Evolutionary conservation across 1,140 invertebrate genomes (phyloP).

Genomic region (Neomicropteryx cornuta): DNA sequence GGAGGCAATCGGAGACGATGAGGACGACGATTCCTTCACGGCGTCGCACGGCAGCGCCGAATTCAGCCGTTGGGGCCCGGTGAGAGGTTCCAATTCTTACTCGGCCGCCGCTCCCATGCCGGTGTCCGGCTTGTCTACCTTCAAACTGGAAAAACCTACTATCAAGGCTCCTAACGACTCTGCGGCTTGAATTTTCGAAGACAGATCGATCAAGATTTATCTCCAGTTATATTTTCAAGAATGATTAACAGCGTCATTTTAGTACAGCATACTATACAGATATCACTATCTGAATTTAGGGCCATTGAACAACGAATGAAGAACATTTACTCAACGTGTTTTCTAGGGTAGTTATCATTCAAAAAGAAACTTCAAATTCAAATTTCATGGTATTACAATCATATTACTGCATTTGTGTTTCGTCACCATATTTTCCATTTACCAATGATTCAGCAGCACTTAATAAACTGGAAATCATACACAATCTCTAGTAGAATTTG

Average conservation of each 20-base stretch:
- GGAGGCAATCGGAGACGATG: conserved; percentile 20
- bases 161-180: conserved; percentile 19
- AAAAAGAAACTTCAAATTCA: no score
- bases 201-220: background rate
- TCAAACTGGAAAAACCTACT: conserved; percentile 21
- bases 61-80: conserved; percentile 27
- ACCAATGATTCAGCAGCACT: no score
- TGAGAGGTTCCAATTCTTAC: conserved; percentile 29
- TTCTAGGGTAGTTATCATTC: background rate
- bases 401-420: no score
- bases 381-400: no score
- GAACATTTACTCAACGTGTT: background rate
- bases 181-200: conserved; percentile 14
- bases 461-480: no score
- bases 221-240: background rate
- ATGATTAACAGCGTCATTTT: background rate
- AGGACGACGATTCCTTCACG: conserved; percentile 17
- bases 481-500: no score
- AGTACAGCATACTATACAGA: background rate
- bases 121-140: conserved; percentile 28
- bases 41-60: conserved; percentile 17
- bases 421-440: no score
- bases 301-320: background rate
- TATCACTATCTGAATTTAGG: background rate
- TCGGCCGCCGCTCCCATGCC: conserved; percentile 21